Percentiles rank a stretch among this genome's conserved stretches.
These are phyloP conservation scores for Amblyornis subalaris DNA, from an alignment of 2,113 vertebrate species.

Conservation along the genomic window DNA sequence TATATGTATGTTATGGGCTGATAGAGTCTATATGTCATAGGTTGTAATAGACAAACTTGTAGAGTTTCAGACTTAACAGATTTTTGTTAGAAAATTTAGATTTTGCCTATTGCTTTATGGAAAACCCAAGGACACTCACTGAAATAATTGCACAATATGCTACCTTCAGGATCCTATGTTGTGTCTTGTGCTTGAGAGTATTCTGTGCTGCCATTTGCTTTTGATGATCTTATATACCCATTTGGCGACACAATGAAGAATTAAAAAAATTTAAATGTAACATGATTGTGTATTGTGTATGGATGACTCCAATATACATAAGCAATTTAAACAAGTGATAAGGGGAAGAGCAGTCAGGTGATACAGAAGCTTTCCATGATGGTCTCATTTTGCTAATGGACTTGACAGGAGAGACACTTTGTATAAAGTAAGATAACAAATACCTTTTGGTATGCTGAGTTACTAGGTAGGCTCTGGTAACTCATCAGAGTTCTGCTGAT, in stretches of 20 bases:
- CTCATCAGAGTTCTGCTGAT: not conserved
- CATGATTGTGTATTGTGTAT: accelerated
- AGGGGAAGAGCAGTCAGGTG: not conserved
- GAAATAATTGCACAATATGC: not conserved
- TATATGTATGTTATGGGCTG: not conserved
- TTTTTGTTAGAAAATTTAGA: not conserved
- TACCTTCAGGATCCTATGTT: not conserved
- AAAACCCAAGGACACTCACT: accelerated
- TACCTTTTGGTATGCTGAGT: not conserved
- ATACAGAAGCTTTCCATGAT: not conserved
- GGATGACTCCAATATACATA: not conserved
- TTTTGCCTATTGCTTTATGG: not conserved
- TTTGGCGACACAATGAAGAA: not conserved
- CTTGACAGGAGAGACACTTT: not conserved
- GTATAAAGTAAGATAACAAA: not conserved
- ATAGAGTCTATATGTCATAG: not conserved
- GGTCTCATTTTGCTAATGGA: not conserved
- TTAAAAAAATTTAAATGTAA: not conserved
- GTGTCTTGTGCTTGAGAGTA: not conserved
- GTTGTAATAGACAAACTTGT: not conserved
- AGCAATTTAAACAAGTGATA: not conserved
- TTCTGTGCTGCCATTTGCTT: not conserved
- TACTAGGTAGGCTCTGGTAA: not conserved
- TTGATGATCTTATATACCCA: not conserved
- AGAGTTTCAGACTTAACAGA: not conserved